Base-by-base conservation (phyloP, 2,113 vertebrate species). In the Mustela lutreola region DNA sequence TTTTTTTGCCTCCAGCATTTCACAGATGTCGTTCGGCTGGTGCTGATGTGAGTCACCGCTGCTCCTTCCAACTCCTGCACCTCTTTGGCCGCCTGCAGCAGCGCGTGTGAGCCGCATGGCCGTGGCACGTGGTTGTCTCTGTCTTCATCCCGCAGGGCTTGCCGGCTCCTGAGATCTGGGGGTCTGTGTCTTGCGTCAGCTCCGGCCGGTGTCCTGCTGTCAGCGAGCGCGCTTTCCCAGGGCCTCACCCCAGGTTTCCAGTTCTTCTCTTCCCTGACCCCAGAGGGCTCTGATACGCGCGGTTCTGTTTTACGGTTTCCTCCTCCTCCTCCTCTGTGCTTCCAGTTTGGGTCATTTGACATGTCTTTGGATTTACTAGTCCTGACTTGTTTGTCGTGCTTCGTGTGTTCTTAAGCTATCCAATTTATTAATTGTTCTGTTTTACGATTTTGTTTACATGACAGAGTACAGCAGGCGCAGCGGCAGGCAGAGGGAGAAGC, bases 81-180 rank as follows among this genome's bases (percentile, higher is more conserved):
- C 21, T 39, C 63, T 81, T 48, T 26, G 60, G 70, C 50, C 60
- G 39, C 5, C 1, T 7, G 36, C 33, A 0, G 36, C 24, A 12
- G 45, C 73, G 5, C 33, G 12, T 45, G 63, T 33, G 22, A 22
- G 48, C 42, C 15, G 12, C 2, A 22, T 5, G 65, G 42, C 42
- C 10, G 28, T 12, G 36, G 0, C 21, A 14, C 11, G 15, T 15
- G 18, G 39, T 33, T 48, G 60, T 63, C 75, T 53, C 31, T 2
- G 9, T 36, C 0, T 36, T 11, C 26, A 0, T 0, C 22, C 63
- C 26, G 62, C 36, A 11, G 39, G 48, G 8, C 5, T 42, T 5
- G 11, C 36, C 2, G 26, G 76, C 33, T 63, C 26, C 16, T 36
- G 31, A 58, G 67, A 31, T 70, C 48, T 83, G n/a, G 14, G 12